Conservation (phyloP, 2,113 vertebrate species). For the Cichladusa arquata region DNA sequence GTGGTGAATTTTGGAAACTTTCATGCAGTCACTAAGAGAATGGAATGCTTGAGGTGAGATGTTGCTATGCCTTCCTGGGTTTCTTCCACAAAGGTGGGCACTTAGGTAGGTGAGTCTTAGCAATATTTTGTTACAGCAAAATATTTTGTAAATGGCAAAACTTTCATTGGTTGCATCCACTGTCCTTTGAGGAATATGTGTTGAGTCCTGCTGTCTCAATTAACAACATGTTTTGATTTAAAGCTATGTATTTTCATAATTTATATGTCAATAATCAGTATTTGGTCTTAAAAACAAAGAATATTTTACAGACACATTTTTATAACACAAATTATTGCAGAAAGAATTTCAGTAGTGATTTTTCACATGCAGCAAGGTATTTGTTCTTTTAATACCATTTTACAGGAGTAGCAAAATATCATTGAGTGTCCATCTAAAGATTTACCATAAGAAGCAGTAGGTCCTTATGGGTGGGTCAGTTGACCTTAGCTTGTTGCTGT, state of each 20-base stretch:
- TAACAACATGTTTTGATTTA: not conserved
- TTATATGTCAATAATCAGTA: not conserved
- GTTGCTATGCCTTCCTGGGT: fast-evolving
- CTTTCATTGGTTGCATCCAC: not conserved
- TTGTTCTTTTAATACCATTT: not conserved
- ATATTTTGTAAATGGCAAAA: not conserved
- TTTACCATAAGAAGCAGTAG: not conserved
- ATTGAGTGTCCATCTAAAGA: not conserved
- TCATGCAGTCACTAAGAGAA: not conserved
- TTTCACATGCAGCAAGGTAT: not conserved
- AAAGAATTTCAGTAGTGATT: not conserved
- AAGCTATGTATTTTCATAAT: not conserved
- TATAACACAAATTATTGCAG: not conserved
- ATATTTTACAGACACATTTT: not conserved
- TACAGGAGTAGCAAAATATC: not conserved
- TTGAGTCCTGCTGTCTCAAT: not conserved
- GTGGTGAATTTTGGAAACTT: not conserved
- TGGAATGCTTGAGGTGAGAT: not conserved
- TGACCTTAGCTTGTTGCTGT: not conserved
- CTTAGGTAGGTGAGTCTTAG: not conserved
- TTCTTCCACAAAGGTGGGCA: not conserved
- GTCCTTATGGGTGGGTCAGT: not conserved
- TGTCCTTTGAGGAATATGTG: fast-evolving
- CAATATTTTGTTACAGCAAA: not conserved
- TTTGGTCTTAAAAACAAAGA: not conserved